Evolutionary conservation across 2,113 vertebrate genomes (phyloP), one percentile per base, ranked within the genome.

Genomic region (Mugil cephalus): DNA sequence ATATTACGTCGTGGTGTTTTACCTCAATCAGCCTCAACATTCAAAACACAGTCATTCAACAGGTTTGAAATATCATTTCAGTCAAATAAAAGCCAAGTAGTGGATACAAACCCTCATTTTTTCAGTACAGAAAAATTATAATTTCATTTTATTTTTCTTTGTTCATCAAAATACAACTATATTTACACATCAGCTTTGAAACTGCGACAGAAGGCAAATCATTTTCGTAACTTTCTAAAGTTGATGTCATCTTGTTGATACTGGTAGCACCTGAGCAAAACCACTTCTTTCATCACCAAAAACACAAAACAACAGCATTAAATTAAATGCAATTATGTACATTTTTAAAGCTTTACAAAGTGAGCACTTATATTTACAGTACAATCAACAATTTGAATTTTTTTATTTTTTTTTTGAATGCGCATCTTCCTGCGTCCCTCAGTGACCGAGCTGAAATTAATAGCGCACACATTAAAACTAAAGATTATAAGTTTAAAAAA

Each of bases 301-400:
- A 56, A 54, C 7, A 53, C 45, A 43, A 13, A 46, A 30, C 24
- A 30, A 30, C 24, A 30, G 24, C 55, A 56, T 78, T 90, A 84
- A 84, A 87, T 89, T 78, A 91, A 79, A 74, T 76, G 75, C 82
- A 84, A 54, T 52, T 82, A 62, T 93, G 84, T 92, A 89, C 93
- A 94, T 82, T 60, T n/a, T 87, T 79, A 47, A 77, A 86, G 66
- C 78, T 88, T 83, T 89, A 89, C 82, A 90, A 64, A 79, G 60
- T 76, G 46, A 86, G 30, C 63, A 73, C 59, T 61, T 63, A 84
- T 90, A 93, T 88, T 88, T 92, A 93, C 93, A 93, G 86, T 89
- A 91, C 89, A 91, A 82, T 88, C 77, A 86, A 46, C 66, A 53
- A 12, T 76, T 75, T 60, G 62, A 34, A 30, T 76, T 62, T 30